A percentile compares a stretch with the other conserved stretches of the same genome.
Conservation (phyloP, 2,797 vertebrate genomes). For the Sebastiscus tertius region DNA sequence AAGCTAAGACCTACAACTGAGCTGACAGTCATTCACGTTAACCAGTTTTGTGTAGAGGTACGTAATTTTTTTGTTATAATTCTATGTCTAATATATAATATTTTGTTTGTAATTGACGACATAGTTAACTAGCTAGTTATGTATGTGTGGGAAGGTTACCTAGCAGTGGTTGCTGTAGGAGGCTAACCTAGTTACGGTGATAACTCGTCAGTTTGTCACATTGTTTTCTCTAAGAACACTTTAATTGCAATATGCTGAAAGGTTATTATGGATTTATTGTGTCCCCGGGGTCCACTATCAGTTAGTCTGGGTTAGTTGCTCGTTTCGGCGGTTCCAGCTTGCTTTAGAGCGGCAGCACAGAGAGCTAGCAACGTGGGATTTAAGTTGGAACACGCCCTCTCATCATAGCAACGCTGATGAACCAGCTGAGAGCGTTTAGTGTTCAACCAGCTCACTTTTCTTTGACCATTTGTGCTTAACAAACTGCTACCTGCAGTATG, state of each 20-base stretch:
- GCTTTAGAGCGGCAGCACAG: constrained; percentile 58
- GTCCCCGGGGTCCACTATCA: not conserved
- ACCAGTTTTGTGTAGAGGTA: not conserved
- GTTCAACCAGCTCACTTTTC: not conserved
- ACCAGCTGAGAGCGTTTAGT: constrained; percentile 20
- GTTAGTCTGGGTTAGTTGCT: no score
- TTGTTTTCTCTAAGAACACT: no score
- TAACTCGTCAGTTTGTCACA: not conserved
- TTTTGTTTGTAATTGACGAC: not conserved
- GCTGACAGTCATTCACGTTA: not conserved
- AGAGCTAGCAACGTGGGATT: constrained; percentile 27
- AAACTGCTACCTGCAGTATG: not conserved
- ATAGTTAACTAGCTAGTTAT: no score
- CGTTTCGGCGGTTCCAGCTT: constrained; percentile 58
- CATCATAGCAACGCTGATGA: constrained; percentile 56
- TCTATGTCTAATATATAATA: not conserved
- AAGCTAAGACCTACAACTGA: not conserved
- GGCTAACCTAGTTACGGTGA: not conserved
- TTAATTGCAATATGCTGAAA: no score
- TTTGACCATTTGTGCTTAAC: not conserved
- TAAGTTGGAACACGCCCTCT: constrained; percentile 15
- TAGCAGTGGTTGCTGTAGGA: not conserved
- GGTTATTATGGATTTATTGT: no score
- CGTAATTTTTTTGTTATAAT: not conserved
- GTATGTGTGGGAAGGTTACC: not conserved